Conservation (phyloP, 2,797 vertebrate genomes). For the Menidia menidia region DNA sequence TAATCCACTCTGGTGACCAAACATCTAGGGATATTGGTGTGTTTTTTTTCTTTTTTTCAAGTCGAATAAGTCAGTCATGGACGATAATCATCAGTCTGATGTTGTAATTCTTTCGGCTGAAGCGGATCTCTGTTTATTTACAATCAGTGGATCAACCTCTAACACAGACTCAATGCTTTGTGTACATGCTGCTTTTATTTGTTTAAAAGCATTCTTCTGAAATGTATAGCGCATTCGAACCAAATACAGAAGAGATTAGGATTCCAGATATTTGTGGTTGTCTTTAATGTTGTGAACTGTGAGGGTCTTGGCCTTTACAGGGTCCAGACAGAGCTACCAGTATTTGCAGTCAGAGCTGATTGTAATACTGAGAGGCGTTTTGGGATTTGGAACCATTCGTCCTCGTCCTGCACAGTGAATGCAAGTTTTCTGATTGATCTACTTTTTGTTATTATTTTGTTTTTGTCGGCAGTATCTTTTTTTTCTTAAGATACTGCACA, state of each 20-base stretch:
- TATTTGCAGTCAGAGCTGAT: background rate
- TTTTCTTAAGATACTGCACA: slow-evolving; percentile 23
- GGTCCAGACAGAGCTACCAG: background rate
- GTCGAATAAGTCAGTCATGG: no score
- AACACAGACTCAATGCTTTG: no score
- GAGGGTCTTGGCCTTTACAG: background rate
- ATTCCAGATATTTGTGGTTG: background rate
- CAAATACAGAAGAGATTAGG: background rate
- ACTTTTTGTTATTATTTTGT: no score
- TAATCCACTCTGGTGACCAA: no score
- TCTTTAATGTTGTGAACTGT: background rate
- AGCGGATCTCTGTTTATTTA: no score
- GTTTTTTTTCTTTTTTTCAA: no score
- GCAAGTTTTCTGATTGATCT: slow-evolving; percentile 10
- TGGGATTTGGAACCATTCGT: background rate
- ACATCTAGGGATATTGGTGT: no score
- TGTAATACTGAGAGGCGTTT: background rate
- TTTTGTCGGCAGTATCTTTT: slow-evolving; percentile 26
- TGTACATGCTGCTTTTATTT: no score
- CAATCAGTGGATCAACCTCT: no score
- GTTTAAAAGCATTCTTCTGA: no score
- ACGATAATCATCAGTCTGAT: no score
- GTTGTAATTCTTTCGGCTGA: no score
- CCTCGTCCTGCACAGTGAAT: slow-evolving; percentile 1
- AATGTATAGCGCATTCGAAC: background rate